Conservation (phyloP, 2,797 vertebrate species). For the Bradypus variegatus region DNA sequence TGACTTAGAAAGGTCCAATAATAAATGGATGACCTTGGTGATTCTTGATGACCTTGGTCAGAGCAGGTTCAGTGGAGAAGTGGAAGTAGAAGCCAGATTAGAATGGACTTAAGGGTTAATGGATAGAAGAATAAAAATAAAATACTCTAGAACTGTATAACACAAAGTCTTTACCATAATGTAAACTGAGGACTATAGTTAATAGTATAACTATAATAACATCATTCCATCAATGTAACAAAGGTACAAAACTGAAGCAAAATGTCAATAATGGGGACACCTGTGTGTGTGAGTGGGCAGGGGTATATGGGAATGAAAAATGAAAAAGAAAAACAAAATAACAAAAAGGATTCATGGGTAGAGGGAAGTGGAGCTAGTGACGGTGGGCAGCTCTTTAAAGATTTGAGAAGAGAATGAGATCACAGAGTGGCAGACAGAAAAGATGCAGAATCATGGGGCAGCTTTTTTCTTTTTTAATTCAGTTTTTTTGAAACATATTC, state of each 20-base stretch:
- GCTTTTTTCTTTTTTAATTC: too few species aligned
- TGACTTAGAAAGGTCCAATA: not conserved
- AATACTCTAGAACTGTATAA: too few species aligned
- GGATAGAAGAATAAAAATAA: not conserved
- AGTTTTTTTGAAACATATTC: too few species aligned
- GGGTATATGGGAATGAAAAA: too few species aligned
- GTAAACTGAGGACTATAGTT: too few species aligned
- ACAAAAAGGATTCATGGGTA: not conserved
- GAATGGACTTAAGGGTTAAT: not conserved
- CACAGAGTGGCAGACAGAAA: not conserved
- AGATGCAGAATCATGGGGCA: not conserved
- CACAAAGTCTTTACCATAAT: too few species aligned
- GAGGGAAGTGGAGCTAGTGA: not conserved
- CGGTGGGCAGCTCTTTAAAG: not conserved
- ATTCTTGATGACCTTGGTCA: not conserved
- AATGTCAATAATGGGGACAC: too few species aligned
- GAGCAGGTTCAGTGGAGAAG: not conserved
- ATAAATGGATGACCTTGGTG: not conserved
- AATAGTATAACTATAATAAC: too few species aligned
- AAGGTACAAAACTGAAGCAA: too few species aligned
- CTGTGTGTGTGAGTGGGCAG: too few species aligned
- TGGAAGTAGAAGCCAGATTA: not conserved
- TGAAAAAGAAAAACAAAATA: too few species aligned
- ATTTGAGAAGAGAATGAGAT: not conserved
- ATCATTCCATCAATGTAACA: too few species aligned